Evolutionary conservation across 2,888 invertebrate genomes (phyloP).

Genomic region (Pandemis heparana): DNA sequence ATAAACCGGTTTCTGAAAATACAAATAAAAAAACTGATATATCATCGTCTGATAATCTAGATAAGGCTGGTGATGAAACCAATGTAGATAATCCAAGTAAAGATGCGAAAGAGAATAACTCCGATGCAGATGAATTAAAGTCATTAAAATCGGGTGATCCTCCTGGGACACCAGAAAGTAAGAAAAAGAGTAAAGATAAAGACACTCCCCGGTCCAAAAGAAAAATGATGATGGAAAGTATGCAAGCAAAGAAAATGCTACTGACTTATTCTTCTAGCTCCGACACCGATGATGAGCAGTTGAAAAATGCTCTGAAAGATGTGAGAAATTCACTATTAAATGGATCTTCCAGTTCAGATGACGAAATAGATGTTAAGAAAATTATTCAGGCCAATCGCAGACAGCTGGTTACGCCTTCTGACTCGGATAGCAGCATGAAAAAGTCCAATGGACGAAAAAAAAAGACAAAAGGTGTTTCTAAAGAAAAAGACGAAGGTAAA

Average conservation of each 20-base stretch:
- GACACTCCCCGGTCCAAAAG: conserved; percentile 57
- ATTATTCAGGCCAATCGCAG: conserved; percentile 29
- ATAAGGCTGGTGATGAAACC: conserved; percentile 31
- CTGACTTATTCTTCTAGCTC: conserved; percentile 72
- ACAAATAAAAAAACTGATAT: neutral
- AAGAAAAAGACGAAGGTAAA: conserved; percentile 20
- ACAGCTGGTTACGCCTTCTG: conserved; percentile 48
- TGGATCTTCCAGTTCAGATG: conserved; percentile 53
- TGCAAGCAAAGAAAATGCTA: conserved; percentile 71
- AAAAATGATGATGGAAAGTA: conserved; percentile 67
- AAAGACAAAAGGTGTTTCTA: conserved; percentile 25
- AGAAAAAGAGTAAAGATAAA: conserved; percentile 48
- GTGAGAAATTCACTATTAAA: conserved; percentile 63
- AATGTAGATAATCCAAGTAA: conserved; percentile 30
- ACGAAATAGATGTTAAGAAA: conserved; percentile 49
- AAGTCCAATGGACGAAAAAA: conserved; percentile 44
- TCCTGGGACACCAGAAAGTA: conserved; percentile 43
- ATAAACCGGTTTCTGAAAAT: neutral
- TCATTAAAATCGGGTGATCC: conserved; percentile 1
- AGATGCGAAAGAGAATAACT: conserved; percentile 25
- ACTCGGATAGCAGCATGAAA: conserved; percentile 52
- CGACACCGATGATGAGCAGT: conserved; percentile 70
- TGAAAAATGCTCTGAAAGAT: conserved; percentile 57
- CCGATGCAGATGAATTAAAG: conserved; percentile 2
- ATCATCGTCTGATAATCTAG: neutral